Evolutionary conservation across 2,888 invertebrate species (phyloP), one percentile per base, ranked within the genome.

Genomic region (Linnaemya vulpina): DNA sequence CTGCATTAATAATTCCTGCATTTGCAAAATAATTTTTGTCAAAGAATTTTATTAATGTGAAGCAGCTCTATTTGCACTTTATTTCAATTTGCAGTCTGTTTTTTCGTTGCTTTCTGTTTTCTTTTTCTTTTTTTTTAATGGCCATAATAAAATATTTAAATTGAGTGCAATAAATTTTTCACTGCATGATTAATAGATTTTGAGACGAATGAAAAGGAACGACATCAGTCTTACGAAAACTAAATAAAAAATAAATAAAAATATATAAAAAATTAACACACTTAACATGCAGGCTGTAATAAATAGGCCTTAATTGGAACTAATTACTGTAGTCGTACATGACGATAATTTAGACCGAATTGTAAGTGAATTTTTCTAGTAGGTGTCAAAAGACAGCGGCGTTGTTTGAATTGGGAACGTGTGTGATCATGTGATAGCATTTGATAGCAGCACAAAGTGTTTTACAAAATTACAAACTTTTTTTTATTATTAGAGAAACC

Each of bases 241-340:
- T 11, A 38, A 8, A 20, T 20, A 22, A 35, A 30, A 13, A 11
- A 8, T 8, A 40, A 40, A 40, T 40, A 51, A 20, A 51, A 17
- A 30, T 30, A 30, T n/a, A 49, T 9, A 51, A 65, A 25, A 73
- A 71, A 58, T 74, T 74, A 62, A 46, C 62, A 75, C 62, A 63
- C 17, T 81, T 75, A 13, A 46, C 68, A 62, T 25, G 40, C 71
- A 40, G 30, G 43, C 10, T 65, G 62, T 60, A 77, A 77, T 73
- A 77, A 77, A 83, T 83, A 51, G 49, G 46, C 49, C 58, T 73
- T 77, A 77, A 83, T 77, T 83, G 82, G 65, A 58, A 83, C 82
- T 83, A 83, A 83, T 83, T 83, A 65, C 58, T 51, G 7, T 49
- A 77, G 10, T 13, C 17, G 60, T 51, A 51, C 38, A 73, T 20